Evolutionary conservation across 2,888 invertebrate species (phyloP).

Genomic region (Hyles lineata): DNA sequence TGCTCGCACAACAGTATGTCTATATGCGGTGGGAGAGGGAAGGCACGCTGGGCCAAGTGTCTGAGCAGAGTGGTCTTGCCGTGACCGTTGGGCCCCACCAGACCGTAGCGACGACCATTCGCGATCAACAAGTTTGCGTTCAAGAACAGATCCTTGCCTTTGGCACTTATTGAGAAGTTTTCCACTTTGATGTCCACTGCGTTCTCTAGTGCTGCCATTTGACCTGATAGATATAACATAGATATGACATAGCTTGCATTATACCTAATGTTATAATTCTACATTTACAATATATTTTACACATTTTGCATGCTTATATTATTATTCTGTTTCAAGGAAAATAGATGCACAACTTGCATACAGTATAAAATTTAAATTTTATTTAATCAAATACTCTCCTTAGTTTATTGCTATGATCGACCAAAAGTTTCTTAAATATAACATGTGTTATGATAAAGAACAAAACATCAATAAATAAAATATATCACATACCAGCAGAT

Average conservation of each 20-base stretch:
- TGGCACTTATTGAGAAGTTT: conserved; percentile 98
- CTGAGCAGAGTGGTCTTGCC: conserved; percentile 98
- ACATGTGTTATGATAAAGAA: no score
- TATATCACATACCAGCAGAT: conserved; percentile 79
- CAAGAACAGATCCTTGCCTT: conserved; percentile 98
- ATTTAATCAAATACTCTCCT: no score
- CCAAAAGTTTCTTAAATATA: no score
- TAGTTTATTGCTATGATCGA: no score
- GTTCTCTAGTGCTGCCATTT: conserved; percentile 93
- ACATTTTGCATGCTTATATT: no score
- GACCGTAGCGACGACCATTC: conserved; percentile 96
- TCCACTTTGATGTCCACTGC: conserved; percentile 99
- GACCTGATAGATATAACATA: conserved; percentile 70
- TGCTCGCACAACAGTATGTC: conserved; percentile 98
- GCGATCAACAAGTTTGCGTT: conserved; percentile 98
- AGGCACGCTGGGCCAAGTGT: conserved; percentile 95
- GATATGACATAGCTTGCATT: not conserved
- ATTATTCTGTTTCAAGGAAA: no score
- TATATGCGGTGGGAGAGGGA: conserved; percentile 97
- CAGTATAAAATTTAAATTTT: no score
- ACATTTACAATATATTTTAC: no score
- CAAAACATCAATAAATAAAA: no score
- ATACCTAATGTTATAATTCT: no score
- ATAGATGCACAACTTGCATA: no score
- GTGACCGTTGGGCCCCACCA: conserved; percentile 99